Conservation (phyloP, 2,888 invertebrate species). For the Agrenia bidenticulata region DNA sequence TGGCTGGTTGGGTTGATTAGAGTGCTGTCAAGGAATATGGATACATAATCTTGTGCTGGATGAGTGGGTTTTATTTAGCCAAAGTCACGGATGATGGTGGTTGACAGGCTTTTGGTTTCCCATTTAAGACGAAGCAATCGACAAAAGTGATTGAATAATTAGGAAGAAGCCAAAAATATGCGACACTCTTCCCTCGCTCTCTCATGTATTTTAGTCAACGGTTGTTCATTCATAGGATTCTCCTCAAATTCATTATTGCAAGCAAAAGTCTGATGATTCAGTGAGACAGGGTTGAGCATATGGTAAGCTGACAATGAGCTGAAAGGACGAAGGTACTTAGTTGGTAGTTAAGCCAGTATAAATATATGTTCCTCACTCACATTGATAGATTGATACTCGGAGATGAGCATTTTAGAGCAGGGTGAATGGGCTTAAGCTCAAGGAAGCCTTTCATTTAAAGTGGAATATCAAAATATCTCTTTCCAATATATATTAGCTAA, state of each 20-base stretch:
- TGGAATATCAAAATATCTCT: conserved; percentile 41
- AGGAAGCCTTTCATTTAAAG: conserved; percentile 46
- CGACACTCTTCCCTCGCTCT: background rate
- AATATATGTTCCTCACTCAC: too few species aligned
- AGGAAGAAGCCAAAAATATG: conserved; percentile 39
- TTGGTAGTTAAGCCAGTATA: too few species aligned
- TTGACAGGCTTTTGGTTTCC: conserved; percentile 42
- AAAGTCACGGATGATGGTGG: conserved; percentile 17
- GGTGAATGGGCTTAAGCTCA: conserved; percentile 12
- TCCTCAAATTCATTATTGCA: too few species aligned
- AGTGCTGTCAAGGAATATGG: conserved; percentile 1
- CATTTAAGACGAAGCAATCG: conserved; percentile 44
- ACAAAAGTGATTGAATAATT: conserved; percentile 47
- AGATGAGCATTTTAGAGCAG: conserved; percentile 3
- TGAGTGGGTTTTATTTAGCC: conserved; percentile 22
- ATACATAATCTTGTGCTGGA: conserved; percentile 8
- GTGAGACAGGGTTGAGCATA: background rate
- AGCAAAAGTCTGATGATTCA: too few species aligned
- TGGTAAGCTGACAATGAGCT: background rate
- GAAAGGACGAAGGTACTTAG: too few species aligned
- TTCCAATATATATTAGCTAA: conserved; percentile 4
- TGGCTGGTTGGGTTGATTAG: too few species aligned
- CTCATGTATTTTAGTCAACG: background rate
- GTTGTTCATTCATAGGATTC: background rate
- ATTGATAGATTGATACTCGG: too few species aligned